A percentile compares a stretch with the other conserved stretches of the same genome.
Evolutionary conservation across 2,888 invertebrate genomes (phyloP).

Genomic region (Rapana venosa): DNA sequence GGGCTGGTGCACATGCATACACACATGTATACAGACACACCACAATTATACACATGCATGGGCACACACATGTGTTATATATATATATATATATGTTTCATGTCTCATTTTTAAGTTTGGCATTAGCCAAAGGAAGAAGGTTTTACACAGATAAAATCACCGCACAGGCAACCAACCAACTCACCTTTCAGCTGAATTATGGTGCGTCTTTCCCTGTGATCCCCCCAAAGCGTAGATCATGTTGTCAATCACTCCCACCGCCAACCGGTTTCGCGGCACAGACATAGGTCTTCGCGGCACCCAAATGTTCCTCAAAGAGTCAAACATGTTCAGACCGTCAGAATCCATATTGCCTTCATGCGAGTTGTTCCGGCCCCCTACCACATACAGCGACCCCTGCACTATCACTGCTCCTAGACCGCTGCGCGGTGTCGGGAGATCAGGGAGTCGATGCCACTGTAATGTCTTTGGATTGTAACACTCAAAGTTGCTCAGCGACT

Average conservation of each 20-base stretch:
- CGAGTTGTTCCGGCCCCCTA: slow-evolving; percentile 94
- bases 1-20: too few species aligned
- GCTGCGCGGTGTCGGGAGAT: slow-evolving; percentile 91
- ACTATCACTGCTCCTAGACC: slow-evolving; percentile 81
- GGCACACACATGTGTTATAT: too few species aligned
- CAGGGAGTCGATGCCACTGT: slow-evolving; percentile 89
- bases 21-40: too few species aligned
- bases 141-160: too few species aligned
- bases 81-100: too few species aligned
- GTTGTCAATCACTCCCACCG: slow-evolving; percentile 96
- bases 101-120: not conserved
- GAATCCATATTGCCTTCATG: slow-evolving; percentile 84
- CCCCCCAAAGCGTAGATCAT: slow-evolving; percentile 94
- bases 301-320: slow-evolving; percentile 92
- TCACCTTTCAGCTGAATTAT: slow-evolving; percentile 92
- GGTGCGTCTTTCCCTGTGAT: slow-evolving; percentile 90
- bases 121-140: not conserved
- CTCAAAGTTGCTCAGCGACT: slow-evolving; percentile 92
- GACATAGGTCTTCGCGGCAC: slow-evolving; percentile 89
- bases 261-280: slow-evolving; percentile 91
- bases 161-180: not conserved
- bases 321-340: slow-evolving; percentile 87
- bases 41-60: too few species aligned
- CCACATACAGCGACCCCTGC: slow-evolving; percentile 89
- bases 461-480: slow-evolving; percentile 92